Evolutionary conservation across 2,888 invertebrate genomes (phyloP), one percentile per base, ranked within the genome.

Genomic region (Dynastes grantii): DNA sequence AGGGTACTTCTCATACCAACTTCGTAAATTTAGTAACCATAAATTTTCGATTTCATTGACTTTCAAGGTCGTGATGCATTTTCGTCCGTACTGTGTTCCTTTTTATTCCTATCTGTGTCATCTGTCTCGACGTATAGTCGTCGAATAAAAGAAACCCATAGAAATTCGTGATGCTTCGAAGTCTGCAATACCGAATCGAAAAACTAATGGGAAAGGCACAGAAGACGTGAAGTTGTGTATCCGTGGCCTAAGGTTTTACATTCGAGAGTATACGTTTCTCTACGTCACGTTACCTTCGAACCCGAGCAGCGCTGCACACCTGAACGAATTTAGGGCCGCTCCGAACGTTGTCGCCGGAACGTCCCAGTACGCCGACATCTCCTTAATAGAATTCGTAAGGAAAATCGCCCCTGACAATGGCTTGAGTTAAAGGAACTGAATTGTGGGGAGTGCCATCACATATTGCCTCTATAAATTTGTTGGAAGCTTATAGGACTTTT

Each of bases 301-400:
- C 45, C 45, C 2, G 22, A 16, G 22, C 55, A 37, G 2, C 32
- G 2, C 13, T 13, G 37, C 16, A 40, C n/a, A 64, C 64, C 37
- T 64, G 37, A 32, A 32, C 32, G 40, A 64, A 64, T 64, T 16
- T 37, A 40, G 6, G n/a, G n/a, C 32, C n/a, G 40, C 40, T 37
- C n/a, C 64, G 16, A 2, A 40, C 37, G 11, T 64, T 40, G 64
- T 32, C 32, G 8, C 11, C n/a, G 64, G 1, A 9, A n/a, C 37
- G 37, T 64, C 64, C 37, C 64, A 11, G 40, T 16, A 37, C 37
- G 37, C 61, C 11, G 45, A 45, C 45, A 45, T 8, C 45, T 45
- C 22, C 55, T 16, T 58, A 58, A 32, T 64, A 64, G 63, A 64
- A 64, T 64, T 64, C 37, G 63, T 64, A 64, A 64, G 11, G n/a